A percentile compares a stretch with the other conserved stretches of the same genome.
Evolutionary conservation across 2,113 vertebrate genomes (phyloP).

Genomic region (Rhea pennata): DNA sequence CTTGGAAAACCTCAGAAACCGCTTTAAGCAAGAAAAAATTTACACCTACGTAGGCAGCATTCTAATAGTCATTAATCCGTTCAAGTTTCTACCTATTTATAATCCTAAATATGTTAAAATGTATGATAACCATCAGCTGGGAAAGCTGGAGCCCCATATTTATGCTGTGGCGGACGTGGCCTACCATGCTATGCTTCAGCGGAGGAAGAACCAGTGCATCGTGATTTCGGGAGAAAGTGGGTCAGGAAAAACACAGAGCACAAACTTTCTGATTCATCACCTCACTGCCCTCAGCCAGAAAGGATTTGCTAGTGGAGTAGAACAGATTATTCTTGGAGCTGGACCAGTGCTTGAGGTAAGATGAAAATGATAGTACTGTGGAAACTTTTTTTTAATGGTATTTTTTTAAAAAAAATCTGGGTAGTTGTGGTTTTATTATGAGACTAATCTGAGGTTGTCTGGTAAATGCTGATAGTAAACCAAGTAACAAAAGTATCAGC

Average conservation of each 20-base stretch:
- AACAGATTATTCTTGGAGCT: conserved; percentile 98
- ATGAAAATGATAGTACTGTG: not conserved
- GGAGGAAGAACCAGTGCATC: conserved; percentile 94
- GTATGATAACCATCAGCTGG: conserved; percentile 97
- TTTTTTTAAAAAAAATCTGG: not conserved
- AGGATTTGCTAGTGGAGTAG: conserved; percentile 97
- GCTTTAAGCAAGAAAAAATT: conserved; percentile 97
- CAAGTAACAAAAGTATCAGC: not conserved
- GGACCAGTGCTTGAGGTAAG: conserved; percentile 98
- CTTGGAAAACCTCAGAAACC: conserved; percentile 93
- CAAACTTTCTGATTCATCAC: conserved; percentile 99
- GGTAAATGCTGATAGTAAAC: not conserved
- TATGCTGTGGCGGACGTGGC: conserved; percentile 97
- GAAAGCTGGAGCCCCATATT: conserved; percentile 95
- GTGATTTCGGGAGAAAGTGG: conserved; percentile 98
- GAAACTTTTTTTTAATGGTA: not conserved
- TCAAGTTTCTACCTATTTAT: conserved; percentile 98
- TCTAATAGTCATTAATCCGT: conserved; percentile 97
- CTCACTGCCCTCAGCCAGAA: conserved; percentile 98
- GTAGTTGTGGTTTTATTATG: not conserved
- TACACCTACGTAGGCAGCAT: conserved; percentile 98
- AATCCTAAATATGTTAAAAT: conserved; percentile 99
- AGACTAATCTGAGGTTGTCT: not conserved
- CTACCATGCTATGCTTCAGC: conserved; percentile 96
- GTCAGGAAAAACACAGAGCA: conserved; percentile 98